Evolutionary conservation across 2,113 vertebrate genomes (phyloP).

Genomic region (sheep (Ovis aries)): DNA sequence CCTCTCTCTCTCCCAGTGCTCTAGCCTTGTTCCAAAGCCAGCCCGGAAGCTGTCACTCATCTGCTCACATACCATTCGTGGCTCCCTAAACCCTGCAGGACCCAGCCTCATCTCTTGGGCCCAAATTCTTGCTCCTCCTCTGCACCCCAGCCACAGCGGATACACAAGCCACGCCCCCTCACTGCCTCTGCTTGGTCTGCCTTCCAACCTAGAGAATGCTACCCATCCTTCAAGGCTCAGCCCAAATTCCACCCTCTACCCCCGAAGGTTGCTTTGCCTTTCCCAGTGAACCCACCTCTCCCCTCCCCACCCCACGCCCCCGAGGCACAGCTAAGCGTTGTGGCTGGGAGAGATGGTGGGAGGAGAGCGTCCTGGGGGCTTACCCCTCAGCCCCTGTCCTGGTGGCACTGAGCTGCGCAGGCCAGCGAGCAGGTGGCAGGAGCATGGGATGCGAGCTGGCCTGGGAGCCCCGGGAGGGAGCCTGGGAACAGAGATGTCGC

Average conservation of each 20-base stretch:
- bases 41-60: neutral
- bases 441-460: constrained; percentile 16
- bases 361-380: neutral
- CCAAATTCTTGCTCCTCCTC: neutral
- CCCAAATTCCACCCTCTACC: neutral
- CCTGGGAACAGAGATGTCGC: neutral
- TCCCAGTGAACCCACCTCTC: neutral
- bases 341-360: too few relatives aligned
- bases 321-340: neutral
- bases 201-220: neutral
- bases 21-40: neutral
- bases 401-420: neutral
- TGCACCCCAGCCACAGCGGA: neutral
- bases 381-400: neutral
- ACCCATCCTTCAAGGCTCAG: neutral
- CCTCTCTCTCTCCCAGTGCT: neutral
- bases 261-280: neutral
- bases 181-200: neutral
- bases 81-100: neutral
- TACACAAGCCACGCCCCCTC: neutral
- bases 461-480: constrained; percentile 3
- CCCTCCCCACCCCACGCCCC: accelerated
- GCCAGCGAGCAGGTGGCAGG: neutral
- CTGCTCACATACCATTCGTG: neutral
- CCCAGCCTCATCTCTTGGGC: neutral